Evolutionary conservation across 1,140 invertebrate genomes (phyloP), one percentile per base, ranked within the genome.

Genomic region (Cydia pomonella): DNA sequence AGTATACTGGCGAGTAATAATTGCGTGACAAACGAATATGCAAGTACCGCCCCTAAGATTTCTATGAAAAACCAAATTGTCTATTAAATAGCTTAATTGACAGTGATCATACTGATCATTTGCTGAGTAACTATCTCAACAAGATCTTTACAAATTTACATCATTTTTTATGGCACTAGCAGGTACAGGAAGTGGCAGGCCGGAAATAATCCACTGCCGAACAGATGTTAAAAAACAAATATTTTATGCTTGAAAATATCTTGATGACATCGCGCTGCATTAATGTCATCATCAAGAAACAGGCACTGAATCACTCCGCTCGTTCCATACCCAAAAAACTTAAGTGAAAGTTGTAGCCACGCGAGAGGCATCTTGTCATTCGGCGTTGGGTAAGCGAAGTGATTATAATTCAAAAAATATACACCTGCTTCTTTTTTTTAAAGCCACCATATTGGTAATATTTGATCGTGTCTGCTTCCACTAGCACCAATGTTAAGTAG

Each of bases 321-420:
- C 82, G 82, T 90, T 78, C 80, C 82, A 83, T 90, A 78, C 81
- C 87, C 85, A 84, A 89, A 89, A 88, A 84, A 71, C 80, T 59
- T 88, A 87, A 91, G 89, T 91, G 89, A 91, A 91, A 91, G 88
- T 91, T 85, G 81, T 84, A 82, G 81, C 82, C 84, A 80, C 77
- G 82, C 76, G 82, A 89, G 84, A 86, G 88, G 87, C 80, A 86
- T 84, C 83, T 87, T 86, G 82, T 87, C 82, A 86, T 82, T 86
- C 82, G 83, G 76, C 72, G 80, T 89, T 89, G 85, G 78, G 82
- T 87, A 88, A 92, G 82, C 79, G 83, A 85, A 83, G 82, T 79
- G 16, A 80, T 82, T 84, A 83, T 80, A 83, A 85, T 80, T 81
- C 77, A 79, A 80, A 84, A 87, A 85, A 85, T 81, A 85, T 84